These are phyloP conservation scores for Terrapene triunguis DNA, from an alignment of 2,113 vertebrate genomes.

Conservation along the genomic window DNA sequence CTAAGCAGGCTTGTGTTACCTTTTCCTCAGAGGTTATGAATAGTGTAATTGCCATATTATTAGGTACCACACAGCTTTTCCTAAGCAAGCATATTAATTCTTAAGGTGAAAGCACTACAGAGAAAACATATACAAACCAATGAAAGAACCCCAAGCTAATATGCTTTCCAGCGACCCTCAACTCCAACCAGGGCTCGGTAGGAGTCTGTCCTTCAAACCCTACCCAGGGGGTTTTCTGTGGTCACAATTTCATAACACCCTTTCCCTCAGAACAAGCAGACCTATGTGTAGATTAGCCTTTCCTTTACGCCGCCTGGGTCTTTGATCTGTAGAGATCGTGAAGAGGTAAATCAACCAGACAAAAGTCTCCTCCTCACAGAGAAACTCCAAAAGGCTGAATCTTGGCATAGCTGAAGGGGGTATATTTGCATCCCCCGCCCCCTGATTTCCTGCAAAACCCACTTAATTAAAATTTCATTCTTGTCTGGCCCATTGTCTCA, in stretches of 20 bases:
- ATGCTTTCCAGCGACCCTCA: neutral
- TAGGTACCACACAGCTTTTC: neutral
- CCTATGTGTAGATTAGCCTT: neutral
- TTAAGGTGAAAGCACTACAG: neutral
- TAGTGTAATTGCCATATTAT: neutral
- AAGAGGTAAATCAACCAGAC: neutral
- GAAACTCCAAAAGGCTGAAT: neutral
- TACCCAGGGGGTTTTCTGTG: neutral
- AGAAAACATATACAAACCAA: neutral
- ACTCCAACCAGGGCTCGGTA: neutral
- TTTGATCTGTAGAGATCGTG: neutral
- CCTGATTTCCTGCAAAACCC: neutral
- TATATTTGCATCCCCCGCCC: neutral
- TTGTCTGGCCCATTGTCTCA: neutral
- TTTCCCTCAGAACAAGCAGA: neutral
- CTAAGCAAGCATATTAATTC: neutral
- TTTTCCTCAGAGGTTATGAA: neutral
- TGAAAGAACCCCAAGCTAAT: neutral
- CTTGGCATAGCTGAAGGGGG: neutral
- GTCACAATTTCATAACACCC: neutral
- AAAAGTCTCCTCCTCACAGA: neutral
- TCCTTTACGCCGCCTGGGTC: neutral
- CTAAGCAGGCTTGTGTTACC: neutral
- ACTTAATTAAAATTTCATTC: neutral
- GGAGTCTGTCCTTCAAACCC: neutral